Evolutionary conservation across 2,888 invertebrate genomes (phyloP), one percentile per base, ranked within the genome.

Genomic region (Anoplius nigerrimus): DNA sequence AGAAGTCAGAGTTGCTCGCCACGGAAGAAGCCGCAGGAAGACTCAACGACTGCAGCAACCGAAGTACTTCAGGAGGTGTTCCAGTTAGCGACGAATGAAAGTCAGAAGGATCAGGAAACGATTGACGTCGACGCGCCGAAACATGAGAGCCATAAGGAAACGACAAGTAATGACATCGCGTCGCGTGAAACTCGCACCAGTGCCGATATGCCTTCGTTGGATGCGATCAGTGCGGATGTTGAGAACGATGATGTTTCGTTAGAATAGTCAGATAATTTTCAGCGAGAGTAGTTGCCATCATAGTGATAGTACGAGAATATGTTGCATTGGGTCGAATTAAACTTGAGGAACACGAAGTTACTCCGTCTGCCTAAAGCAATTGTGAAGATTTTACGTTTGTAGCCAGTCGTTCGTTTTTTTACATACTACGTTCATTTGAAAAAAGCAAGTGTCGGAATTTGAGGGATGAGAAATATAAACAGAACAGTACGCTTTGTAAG

Each of bases 121-220:
- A n/a, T 20, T 34, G n/a, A 48, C 20, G 62, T 77, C 13, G 61
- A 67, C n/a, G 1, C 15, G 8, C 34, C 34, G 6, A 62, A 64
- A 18, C 67, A 43, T 13, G 64, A 58, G 3, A 27, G 22, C 5
- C 22, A 62, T 0, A 24, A 34, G 0, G 74, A 70, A 16, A 34
- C 71, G 2, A 81, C 84, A 46, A 82, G 81, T 0, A 27, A 84
- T 5, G 83, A 79, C 53, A 79, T 83, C 59, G 79, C 82, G 57
- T 76, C 83, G n/a, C 80, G 73, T 2, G 82, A 86, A 52, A 75
- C 82, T 65, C 71, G 72, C 1, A 84, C 74, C 16, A 82, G 76
- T 59, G 79, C 75, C 0, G 81, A 83, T 21, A 79, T 80, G 83
- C 81, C 78, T 18, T 71, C 79, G 43, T 72, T 81, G 5, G 80